Evolutionary conservation across 2,113 vertebrate species (phyloP).

Genomic region (Nannospalax galili): DNA sequence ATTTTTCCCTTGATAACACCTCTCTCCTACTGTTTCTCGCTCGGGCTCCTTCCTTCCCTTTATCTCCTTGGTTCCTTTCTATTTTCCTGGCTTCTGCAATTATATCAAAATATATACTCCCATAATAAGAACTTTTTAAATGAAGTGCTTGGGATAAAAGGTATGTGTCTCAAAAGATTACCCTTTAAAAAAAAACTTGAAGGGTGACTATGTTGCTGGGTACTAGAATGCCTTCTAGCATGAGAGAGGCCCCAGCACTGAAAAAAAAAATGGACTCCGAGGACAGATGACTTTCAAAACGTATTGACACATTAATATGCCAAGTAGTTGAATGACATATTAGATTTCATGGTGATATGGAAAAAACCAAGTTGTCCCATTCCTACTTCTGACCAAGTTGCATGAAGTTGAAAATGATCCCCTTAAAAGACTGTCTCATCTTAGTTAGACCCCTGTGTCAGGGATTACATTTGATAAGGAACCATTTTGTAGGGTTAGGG

Average conservation of each 20-base stretch:
- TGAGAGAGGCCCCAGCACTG: background rate
- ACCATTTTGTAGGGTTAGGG: background rate
- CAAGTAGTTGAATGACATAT: background rate
- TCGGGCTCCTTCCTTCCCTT: too few species aligned
- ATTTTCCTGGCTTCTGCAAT: too few species aligned
- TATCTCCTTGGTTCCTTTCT: too few species aligned
- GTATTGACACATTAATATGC: constrained; percentile 22
- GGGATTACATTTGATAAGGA: background rate
- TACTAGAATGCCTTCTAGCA: background rate
- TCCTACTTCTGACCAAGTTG: background rate
- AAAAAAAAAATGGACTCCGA: background rate
- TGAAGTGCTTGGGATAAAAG: too few species aligned
- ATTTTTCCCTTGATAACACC: too few species aligned
- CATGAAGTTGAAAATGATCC: background rate
- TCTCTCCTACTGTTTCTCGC: too few species aligned
- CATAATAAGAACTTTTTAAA: too few species aligned
- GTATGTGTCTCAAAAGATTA: too few species aligned
- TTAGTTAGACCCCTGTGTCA: background rate
- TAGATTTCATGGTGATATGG: constrained; percentile 14
- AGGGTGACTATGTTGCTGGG: background rate
- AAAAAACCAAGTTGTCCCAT: constrained; percentile 1
- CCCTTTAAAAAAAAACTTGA: constrained; percentile 22
- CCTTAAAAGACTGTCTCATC: constrained; percentile 1
- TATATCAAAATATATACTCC: too few species aligned
- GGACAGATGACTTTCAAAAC: background rate